phyloP scores from a whole-genome alignment of 2,888 invertebrate genomes.

The Macaria liturata region DNA sequence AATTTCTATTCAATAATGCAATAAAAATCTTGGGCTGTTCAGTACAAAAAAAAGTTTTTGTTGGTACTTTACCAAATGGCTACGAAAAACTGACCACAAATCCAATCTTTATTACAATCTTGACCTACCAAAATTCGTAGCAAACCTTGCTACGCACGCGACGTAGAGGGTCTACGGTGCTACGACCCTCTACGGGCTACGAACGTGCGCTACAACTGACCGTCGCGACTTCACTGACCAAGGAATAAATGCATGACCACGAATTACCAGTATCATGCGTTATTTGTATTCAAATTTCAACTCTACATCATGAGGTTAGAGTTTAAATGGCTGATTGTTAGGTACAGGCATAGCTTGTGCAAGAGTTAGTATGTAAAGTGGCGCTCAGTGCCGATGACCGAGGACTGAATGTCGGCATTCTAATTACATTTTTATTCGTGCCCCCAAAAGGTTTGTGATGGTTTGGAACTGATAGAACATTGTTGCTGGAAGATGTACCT shows the following conservation, averaged over 20 bases:
- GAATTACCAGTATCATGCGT: constrained; percentile 1
- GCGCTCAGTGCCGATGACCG: constrained; percentile 59
- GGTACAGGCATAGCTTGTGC: constrained; percentile 2
- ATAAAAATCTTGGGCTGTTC: no score
- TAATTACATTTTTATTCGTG: constrained; percentile 26
- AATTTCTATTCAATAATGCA: neutral
- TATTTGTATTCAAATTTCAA: constrained; percentile 6
- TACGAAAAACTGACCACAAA: constrained; percentile 4
- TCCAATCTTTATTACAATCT: constrained; percentile 17
- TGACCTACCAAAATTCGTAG: constrained; percentile 28
- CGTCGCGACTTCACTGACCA: constrained; percentile 37
- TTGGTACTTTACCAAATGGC: no score
- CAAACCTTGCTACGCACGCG: constrained; percentile 31
- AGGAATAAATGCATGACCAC: constrained; percentile 28
- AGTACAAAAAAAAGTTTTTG: no score
- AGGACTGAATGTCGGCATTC: constrained; percentile 31
- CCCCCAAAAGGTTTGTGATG: constrained; percentile 17
- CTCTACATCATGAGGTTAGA: constrained; percentile 15
- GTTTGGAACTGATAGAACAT: no score
- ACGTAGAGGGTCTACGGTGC: constrained; percentile 43
- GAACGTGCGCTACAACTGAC: constrained; percentile 44
- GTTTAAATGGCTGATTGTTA: constrained; percentile 7
- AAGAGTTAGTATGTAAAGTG: constrained; percentile 9
- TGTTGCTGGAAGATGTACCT: no score
- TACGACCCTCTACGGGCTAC: constrained; percentile 38